Conservation (phyloP, 2,113 vertebrate genomes). For the Alethe diademata region DNA sequence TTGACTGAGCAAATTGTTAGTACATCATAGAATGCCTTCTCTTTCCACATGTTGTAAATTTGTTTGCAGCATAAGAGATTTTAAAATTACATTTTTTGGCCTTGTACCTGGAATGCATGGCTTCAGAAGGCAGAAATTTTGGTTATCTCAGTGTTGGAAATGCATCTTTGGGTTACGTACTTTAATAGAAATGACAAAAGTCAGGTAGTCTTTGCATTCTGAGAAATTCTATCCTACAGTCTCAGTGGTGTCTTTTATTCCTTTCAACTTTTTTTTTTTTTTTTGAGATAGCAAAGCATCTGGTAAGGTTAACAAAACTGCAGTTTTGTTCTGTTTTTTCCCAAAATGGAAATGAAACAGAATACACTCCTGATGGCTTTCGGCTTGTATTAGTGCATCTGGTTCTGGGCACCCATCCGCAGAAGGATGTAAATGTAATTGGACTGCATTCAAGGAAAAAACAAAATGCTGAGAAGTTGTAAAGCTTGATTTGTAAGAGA, state of each 20-base stretch:
- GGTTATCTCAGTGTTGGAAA: neutral
- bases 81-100: neutral
- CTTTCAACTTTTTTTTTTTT: neutral
- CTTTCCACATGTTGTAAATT: neutral
- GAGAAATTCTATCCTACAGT: neutral
- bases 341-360: slow-evolving; percentile 34
- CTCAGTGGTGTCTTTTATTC: neutral
- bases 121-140: neutral
- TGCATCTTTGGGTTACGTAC: neutral
- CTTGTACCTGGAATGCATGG: neutral
- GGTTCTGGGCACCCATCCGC: neutral
- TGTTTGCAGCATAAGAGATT: neutral
- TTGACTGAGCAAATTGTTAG: neutral
- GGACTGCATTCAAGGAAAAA: neutral
- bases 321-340: neutral
- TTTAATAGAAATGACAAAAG: neutral
- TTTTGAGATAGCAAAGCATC: neutral
- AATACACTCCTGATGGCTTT: neutral
- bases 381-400: slow-evolving; percentile 5
- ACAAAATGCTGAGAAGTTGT: neutral
- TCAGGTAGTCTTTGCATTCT: neutral
- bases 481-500: slow-evolving; percentile 1
- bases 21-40: neutral
- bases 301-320: neutral
- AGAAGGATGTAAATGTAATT: slow-evolving; percentile 18